A percentile compares a stretch with the other conserved stretches of the same genome.
Evolutionary conservation across 2,113 vertebrate species (phyloP).

Genomic region (Grantiella picta): DNA sequence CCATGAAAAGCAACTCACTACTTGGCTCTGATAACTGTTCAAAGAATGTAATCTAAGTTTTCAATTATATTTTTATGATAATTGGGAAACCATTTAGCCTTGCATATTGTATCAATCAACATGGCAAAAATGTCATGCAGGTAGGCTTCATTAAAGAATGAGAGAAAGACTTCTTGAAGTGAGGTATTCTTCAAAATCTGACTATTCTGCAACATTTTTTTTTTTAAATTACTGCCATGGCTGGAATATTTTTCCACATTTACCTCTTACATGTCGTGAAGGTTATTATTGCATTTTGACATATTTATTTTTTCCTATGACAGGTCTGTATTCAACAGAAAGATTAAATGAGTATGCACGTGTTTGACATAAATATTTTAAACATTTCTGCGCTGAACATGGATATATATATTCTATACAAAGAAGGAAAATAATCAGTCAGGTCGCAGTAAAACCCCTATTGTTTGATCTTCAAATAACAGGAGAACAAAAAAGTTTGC

Average conservation of each 20-base stretch:
- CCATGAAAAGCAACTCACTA: background rate
- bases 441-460: background rate
- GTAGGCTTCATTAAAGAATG: background rate
- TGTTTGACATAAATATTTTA: background rate
- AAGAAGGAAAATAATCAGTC: background rate
- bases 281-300: background rate
- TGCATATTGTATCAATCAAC: background rate
- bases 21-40: constrained; percentile 20
- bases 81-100: background rate
- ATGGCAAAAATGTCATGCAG: background rate
- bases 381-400: background rate
- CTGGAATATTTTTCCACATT: background rate
- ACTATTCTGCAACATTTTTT: background rate
- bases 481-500: background rate
- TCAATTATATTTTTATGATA: background rate
- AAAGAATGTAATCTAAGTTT: background rate
- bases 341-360: background rate
- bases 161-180: background rate
- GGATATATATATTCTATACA: background rate
- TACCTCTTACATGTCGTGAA: background rate
- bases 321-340: background rate
- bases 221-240: background rate
- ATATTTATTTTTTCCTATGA: background rate
- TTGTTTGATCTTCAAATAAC: background rate
- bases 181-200: background rate